Evolutionary conservation across 2,113 vertebrate species (phyloP), one percentile per base, ranked within the genome.

Genomic region (Empidonax traillii): DNA sequence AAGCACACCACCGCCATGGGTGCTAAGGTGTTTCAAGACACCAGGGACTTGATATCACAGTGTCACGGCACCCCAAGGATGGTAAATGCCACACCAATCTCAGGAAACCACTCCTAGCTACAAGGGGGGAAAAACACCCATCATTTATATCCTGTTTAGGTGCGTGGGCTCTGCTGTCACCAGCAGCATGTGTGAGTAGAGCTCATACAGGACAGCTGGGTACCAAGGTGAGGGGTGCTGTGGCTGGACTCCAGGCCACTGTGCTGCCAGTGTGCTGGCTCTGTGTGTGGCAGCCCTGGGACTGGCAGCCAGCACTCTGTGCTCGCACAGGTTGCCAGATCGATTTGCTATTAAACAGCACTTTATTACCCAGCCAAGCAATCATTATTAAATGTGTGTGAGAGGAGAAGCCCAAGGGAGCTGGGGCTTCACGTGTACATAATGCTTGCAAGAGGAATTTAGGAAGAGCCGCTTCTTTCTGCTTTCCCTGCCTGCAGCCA

Each of bases 301-400:
- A 85, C 71, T 90, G 87, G 81, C 55, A 39, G 59, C 18, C 90
- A 85, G 82, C 11, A 2, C 51, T 86, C 74, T 43, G 49, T 31
- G 44, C 79, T 51, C 0, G 4, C 62, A 61, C 14, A n/a, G 65
- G 31, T 59, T 69, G 89, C 75, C 78, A 28, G 81, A 96, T 96
- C 31, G 41, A 96, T 96, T 78, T 39, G 3, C 86, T 68, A 43
- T 93, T 97, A 95, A 96, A 81, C n/a, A n/a, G 85, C 76, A 52
- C 15, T 96, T 96, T 86, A 96, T 94, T 94, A 77, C 37, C 28
- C 79, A 87, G 92, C 47, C 72, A 73, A 49, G 68, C 44, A 69
- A 92, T 89, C 31, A 4, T 89, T 94, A 78, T 52, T 74, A 85
- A 88, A 74, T 23, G 43, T 35, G 30, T 55, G 68, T 1, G 13